Conservation (phyloP, 2,888 invertebrate species). For the Mythimna lalbum region DNA sequence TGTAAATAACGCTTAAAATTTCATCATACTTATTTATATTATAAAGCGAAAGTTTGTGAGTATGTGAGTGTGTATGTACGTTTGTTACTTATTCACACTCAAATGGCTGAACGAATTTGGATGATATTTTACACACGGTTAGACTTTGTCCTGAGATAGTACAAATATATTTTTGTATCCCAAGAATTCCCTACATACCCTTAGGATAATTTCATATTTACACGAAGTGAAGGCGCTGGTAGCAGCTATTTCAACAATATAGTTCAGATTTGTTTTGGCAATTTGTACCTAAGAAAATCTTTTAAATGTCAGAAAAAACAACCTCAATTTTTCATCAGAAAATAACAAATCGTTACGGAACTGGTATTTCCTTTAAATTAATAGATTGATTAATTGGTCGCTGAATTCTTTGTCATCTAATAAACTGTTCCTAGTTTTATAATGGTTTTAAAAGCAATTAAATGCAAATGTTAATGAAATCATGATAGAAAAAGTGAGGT, state of each 20-base stretch:
- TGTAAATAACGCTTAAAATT: not conserved
- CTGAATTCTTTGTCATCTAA: slow-evolving; percentile 17
- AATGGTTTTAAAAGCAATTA: slow-evolving; percentile 18
- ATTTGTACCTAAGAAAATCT: slow-evolving; percentile 1
- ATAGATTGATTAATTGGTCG: not conserved
- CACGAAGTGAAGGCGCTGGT: too few species aligned
- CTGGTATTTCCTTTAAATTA: not conserved
- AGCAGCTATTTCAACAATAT: not conserved
- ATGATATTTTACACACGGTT: too few species aligned
- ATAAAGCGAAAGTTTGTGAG: slow-evolving; percentile 1
- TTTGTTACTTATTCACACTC: too few species aligned
- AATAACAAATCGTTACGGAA: slow-evolving; percentile 1
- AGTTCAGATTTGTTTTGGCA: slow-evolving; percentile 1
- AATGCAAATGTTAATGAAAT: slow-evolving; percentile 38
- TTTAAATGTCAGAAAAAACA: not conserved
- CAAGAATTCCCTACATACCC: too few species aligned
- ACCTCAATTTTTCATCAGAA: not conserved
- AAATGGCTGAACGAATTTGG: too few species aligned
- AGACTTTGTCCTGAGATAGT: too few species aligned
- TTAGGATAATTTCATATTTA: too few species aligned
- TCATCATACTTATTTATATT: too few species aligned
- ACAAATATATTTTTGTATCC: too few species aligned
- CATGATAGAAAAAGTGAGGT: slow-evolving; percentile 48
- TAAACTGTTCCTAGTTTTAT: slow-evolving; percentile 26
- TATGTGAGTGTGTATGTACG: not conserved